Evolutionary conservation across 2,797 vertebrate species (phyloP).

Genomic region (Gila robusta): DNA sequence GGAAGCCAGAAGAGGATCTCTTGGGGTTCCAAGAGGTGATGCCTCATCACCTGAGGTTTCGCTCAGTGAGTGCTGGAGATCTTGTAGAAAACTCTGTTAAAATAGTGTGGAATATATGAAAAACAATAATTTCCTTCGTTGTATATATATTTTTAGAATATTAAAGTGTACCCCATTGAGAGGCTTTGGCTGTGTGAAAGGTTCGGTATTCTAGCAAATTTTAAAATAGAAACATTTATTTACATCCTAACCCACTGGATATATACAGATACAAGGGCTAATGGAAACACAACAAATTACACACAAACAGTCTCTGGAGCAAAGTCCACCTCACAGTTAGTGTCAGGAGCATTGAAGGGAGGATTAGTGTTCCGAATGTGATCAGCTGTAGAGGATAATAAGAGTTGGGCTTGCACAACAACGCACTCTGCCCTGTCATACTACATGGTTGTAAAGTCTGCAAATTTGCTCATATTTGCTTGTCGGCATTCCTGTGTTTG

Average conservation of each 20-base stretch:
- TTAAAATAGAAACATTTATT: too few relatives aligned
- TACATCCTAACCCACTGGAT: too few relatives aligned
- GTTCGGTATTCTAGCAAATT: neutral
- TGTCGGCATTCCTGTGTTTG: neutral
- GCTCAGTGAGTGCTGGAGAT: neutral
- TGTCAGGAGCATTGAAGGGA: too few relatives aligned
- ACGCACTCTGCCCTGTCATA: neutral
- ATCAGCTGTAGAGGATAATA: neutral
- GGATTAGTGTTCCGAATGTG: too few relatives aligned
- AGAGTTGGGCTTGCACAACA: neutral
- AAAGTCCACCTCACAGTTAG: neutral
- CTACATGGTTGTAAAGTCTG: neutral
- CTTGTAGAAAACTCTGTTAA: slow-evolving; percentile 1
- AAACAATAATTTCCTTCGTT: too few relatives aligned
- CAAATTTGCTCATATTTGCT: neutral
- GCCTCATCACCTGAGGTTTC: neutral
- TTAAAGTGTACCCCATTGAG: too few relatives aligned
- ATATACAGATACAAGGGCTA: too few relatives aligned
- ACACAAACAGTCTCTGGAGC: neutral
- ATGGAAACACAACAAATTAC: neutral
- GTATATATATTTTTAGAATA: too few relatives aligned
- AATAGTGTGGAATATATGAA: neutral
- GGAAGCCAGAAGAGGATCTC: neutral
- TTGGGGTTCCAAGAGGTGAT: neutral
- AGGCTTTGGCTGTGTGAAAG: too few relatives aligned